phyloP scores from a whole-genome alignment of 2,888 invertebrate species.

The Dryocosmus kuriphilus region DNA sequence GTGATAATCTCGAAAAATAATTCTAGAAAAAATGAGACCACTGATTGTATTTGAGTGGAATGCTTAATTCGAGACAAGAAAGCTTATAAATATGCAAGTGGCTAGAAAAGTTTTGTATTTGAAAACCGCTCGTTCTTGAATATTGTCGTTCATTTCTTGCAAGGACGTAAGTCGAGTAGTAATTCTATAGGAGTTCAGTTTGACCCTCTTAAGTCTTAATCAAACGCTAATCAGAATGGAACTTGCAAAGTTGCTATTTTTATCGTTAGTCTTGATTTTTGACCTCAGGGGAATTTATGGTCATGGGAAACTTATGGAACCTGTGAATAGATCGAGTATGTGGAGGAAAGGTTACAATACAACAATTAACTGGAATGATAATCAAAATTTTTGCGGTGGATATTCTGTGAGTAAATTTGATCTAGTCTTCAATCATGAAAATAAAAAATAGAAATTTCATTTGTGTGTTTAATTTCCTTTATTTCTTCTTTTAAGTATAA shows the following conservation, averaged over 20 bases:
- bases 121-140: not conserved
- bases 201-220: not conserved
- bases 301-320: conserved; percentile 80
- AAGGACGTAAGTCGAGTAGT: not conserved
- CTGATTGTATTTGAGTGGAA: not conserved
- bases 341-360: conserved; percentile 78
- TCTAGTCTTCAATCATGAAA: not conserved
- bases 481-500: too few relatives aligned
- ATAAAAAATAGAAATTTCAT: too few relatives aligned
- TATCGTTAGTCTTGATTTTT: not conserved
- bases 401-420: conserved; percentile 65
- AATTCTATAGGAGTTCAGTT: not conserved
- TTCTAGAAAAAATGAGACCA: not conserved
- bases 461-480: too few relatives aligned
- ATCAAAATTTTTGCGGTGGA: conserved; percentile 80
- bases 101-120: not conserved
- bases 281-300: conserved; percentile 59
- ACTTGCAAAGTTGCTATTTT: not conserved
- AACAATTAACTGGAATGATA: conserved; percentile 79
- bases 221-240: conserved; percentile 15
- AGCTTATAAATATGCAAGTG: too few relatives aligned
- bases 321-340: conserved; percentile 79
- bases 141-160: not conserved
- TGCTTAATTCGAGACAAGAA: not conserved
- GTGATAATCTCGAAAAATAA: not conserved